These are phyloP conservation scores for Eristalis tenax DNA, from an alignment of 2,888 invertebrate genomes.

Conservation along the genomic window DNA sequence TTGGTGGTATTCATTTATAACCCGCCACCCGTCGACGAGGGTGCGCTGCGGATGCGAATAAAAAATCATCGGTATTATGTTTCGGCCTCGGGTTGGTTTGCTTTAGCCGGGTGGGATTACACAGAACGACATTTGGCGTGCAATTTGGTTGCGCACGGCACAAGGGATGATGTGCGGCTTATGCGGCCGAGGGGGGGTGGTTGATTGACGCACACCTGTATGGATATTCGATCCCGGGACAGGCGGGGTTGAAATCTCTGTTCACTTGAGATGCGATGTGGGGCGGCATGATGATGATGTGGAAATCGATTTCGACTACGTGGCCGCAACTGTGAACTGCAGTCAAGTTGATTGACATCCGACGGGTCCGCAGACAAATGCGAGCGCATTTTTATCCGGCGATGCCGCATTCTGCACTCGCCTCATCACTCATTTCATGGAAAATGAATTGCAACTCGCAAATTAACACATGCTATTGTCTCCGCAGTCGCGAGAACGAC, in stretches of 20 bases:
- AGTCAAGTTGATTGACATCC: slow-evolving; percentile 61
- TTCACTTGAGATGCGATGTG: background rate
- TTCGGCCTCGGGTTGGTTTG: slow-evolving; percentile 70
- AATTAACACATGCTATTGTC: slow-evolving; percentile 72
- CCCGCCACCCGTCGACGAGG: slow-evolving; percentile 52
- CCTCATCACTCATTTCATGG: slow-evolving; percentile 68
- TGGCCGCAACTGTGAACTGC: too few species aligned
- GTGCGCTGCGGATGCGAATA: slow-evolving; percentile 36
- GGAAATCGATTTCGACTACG: background rate
- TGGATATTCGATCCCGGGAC: slow-evolving; percentile 28
- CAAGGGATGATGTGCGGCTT: slow-evolving; percentile 5
- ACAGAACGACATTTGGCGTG: slow-evolving; percentile 35
- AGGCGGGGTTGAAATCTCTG: slow-evolving; percentile 9
- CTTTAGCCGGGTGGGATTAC: slow-evolving; percentile 57
- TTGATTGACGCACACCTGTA: slow-evolving; percentile 55
- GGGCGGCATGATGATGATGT: background rate
- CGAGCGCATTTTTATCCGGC: slow-evolving; percentile 43
- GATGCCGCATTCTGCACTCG: slow-evolving; percentile 38
- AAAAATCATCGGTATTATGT: slow-evolving; percentile 49
- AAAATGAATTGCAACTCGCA: slow-evolving; percentile 71
- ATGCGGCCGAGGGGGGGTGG: background rate
- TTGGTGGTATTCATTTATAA: slow-evolving; percentile 69
- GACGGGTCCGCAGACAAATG: slow-evolving; percentile 45
- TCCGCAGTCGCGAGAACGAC: slow-evolving; percentile 43
- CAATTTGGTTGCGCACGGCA: background rate